These are phyloP conservation scores for Ormyrus rosae DNA, from an alignment of 2,888 invertebrate species.

Conservation along the genomic window DNA sequence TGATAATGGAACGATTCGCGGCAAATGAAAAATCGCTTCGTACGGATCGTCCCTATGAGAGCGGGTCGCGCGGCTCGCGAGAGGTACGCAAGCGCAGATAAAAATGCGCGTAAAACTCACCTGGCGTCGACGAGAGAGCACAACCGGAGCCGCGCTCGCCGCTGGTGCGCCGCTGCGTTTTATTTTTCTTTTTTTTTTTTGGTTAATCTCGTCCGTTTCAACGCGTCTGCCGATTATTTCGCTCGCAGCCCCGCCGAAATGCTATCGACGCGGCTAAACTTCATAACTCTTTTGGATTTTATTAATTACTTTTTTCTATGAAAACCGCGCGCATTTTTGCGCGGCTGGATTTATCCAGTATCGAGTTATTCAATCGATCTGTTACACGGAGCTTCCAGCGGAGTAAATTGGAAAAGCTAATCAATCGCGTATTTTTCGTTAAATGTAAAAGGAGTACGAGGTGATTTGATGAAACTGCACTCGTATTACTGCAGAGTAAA, in stretches of 20 bases:
- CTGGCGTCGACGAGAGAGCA: conserved; percentile 16
- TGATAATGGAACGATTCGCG: conserved; percentile 54
- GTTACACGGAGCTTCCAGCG: too few relatives aligned
- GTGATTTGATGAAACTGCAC: too few relatives aligned
- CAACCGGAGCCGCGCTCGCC: conserved; percentile 1
- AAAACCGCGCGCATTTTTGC: not conserved
- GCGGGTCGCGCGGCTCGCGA: not conserved
- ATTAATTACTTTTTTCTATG: not conserved
- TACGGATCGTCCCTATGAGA: not conserved
- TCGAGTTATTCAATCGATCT: too few relatives aligned
- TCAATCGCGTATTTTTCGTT: too few relatives aligned
- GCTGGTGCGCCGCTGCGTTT: not conserved
- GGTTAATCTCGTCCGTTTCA: conserved; percentile 20
- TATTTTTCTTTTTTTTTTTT: conserved; percentile 10
- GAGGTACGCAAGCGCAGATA: not conserved
- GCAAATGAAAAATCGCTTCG: conserved; percentile 50
- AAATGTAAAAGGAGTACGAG: too few relatives aligned
- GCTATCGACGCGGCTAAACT: too few relatives aligned
- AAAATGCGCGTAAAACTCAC: conserved; percentile 33
- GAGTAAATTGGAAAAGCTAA: too few relatives aligned
- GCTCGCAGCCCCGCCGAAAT: not conserved
- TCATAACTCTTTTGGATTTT: too few relatives aligned
- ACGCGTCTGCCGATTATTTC: conserved; percentile 10
- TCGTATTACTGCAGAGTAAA: too few relatives aligned
- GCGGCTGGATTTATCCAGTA: too few relatives aligned